A percentile compares a stretch with the other conserved stretches of the same genome.
These are phyloP conservation scores for Chromoteleia sp. DNA, from an alignment of 2,888 invertebrate genomes.

Conservation along the genomic window DNA sequence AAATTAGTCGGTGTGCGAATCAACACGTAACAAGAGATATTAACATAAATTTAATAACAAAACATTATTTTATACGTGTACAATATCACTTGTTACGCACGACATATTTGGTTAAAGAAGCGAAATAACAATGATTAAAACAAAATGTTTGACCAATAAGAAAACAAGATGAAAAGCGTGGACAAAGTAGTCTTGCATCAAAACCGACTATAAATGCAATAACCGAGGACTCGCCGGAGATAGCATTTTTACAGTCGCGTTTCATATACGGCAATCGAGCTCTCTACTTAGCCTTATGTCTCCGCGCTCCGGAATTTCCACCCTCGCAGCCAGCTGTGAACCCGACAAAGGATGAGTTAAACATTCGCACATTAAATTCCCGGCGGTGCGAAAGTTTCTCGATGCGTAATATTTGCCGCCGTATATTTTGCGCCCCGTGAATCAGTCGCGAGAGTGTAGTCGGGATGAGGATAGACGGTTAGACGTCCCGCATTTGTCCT, in stretches of 20 bases:
- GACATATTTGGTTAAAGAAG: too few relatives aligned
- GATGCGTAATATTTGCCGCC: conserved; percentile 26
- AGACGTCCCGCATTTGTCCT: conserved; percentile 33
- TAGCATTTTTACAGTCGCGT: conserved; percentile 21
- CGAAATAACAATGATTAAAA: too few relatives aligned
- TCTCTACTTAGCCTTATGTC: conserved; percentile 15
- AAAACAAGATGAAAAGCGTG: too few relatives aligned
- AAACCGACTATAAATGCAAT: too few relatives aligned
- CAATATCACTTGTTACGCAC: too few relatives aligned
- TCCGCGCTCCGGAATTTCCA: conserved; percentile 15
- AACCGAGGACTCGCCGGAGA: neutral
- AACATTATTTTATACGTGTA: too few relatives aligned
- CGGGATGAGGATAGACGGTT: neutral
- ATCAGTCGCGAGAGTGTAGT: conserved; percentile 21
- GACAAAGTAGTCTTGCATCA: too few relatives aligned
- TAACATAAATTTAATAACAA: too few relatives aligned
- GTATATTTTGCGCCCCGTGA: neutral
- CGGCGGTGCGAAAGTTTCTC: conserved; percentile 7
- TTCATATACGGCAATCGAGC: conserved; percentile 28
- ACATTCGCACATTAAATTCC: conserved; percentile 54
- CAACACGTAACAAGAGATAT: too few relatives aligned
- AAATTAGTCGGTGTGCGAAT: too few relatives aligned
- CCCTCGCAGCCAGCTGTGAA: neutral
- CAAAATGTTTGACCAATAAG: too few relatives aligned
- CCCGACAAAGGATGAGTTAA: too few relatives aligned